Evolutionary conservation across 2,797 vertebrate species (phyloP), one percentile per base, ranked within the genome.

Genomic region (Buphagus erythrorhynchus): DNA sequence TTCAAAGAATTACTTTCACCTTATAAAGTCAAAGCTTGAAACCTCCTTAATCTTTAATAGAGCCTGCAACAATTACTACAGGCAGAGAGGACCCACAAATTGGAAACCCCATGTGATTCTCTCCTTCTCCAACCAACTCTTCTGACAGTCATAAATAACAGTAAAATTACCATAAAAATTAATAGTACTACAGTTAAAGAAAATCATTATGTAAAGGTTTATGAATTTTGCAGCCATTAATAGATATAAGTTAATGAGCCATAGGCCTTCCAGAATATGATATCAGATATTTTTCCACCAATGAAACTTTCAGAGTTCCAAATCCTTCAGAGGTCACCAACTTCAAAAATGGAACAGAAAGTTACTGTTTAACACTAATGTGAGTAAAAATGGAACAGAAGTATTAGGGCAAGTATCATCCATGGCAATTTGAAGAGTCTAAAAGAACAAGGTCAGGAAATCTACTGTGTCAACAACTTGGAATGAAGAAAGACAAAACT

Each of bases 161-260:
- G 76, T 91, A 96, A 96, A 95, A 94, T 85, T 83, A 93, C 42
- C 76, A 94, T 97, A 96, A 96, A 95, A 96, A 92, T 91, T 95
- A 97, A 97, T 94, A 93, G 83, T 75, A 84, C 93, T 75, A 73
- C 91, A 93, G 83, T 97, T 96, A 93, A 96, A 95, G 90, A 96
- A 97, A 97, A 97, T 97, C 95, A 95, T 97, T 97, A 97, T 80
- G 94, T 96, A 97, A 97, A 96, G 93, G 96, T 97, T 95, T 97
- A 97, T 95, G 96, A 96, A 97, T 97, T 97, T 93, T 95, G 95
- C 90, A 95, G 90, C 79, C 86, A 85, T 94, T 88, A 96, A 97
- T 95, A 96, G 94, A 82, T 55, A 20, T 68, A 95, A 97, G 90
- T 94, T 96, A 96, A 97, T 58, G 94, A 96, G 80, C 92, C 93